A percentile compares a stretch with the other conserved stretches of the same genome.
Evolutionary conservation across 2,797 vertebrate genomes (phyloP).

Genomic region (Aldrovandia affinis): DNA sequence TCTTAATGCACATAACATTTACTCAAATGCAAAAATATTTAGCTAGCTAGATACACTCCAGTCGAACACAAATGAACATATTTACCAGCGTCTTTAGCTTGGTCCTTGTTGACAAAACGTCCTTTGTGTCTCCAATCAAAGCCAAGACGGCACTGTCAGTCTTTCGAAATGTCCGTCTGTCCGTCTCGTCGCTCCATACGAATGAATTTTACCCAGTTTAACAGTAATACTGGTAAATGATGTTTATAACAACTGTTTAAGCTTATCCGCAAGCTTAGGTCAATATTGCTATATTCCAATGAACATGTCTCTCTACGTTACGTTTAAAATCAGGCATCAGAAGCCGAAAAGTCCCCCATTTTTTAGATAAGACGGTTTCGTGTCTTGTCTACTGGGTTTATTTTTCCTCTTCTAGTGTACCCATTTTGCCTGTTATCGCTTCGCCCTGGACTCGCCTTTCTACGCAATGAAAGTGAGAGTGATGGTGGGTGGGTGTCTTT

Average conservation of each 20-base stretch:
- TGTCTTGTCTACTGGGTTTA: neutral
- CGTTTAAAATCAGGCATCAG: constrained; percentile 15
- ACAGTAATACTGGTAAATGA: neutral
- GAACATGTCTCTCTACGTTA: constrained; percentile 12
- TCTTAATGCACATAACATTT: neutral
- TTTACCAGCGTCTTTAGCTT: constrained; percentile 31
- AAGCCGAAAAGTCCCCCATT: constrained; percentile 13
- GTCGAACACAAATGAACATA: constrained; percentile 22
- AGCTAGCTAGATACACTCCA: neutral
- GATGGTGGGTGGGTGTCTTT: neutral
- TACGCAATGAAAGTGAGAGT: constrained; percentile 12
- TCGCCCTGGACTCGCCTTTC: neutral
- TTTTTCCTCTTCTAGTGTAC: neutral
- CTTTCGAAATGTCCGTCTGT: constrained; percentile 23
- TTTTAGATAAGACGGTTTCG: neutral
- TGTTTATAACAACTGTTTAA: neutral
- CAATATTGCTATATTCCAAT: constrained; percentile 11
- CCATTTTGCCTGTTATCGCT: neutral
- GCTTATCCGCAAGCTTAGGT: neutral
- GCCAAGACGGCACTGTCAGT: constrained; percentile 26
- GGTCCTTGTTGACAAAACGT: constrained; percentile 29
- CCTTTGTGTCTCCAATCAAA: constrained; percentile 23
- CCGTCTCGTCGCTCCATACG: constrained; percentile 27
- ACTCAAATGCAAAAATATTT: neutral
- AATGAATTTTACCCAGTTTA: neutral